Conservation (phyloP, 2,888 invertebrate species). For the Eubasilissa splendida region DNA sequence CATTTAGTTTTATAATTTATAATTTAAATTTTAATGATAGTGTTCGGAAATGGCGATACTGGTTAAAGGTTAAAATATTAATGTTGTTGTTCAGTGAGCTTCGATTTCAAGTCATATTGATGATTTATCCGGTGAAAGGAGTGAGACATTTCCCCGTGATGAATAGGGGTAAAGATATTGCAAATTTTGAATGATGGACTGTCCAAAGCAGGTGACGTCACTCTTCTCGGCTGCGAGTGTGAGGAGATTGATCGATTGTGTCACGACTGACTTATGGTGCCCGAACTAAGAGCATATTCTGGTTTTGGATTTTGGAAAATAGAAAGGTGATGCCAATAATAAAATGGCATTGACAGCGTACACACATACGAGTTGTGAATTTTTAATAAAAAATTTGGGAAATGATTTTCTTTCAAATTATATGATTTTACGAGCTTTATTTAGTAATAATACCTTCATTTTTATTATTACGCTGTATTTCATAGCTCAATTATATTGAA, state of each 20-base stretch:
- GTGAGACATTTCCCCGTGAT: conserved; percentile 13
- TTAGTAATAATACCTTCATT: neutral
- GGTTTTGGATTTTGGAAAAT: neutral
- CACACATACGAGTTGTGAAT: neutral
- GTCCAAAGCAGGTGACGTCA: conserved; percentile 55
- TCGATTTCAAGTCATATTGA: too few species aligned
- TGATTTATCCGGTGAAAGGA: too few species aligned
- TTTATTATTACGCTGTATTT: neutral
- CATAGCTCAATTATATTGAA: too few species aligned
- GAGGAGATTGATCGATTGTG: conserved; percentile 46
- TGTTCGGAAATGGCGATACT: too few species aligned
- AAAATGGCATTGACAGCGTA: neutral
- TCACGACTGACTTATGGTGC: conserved; percentile 3
- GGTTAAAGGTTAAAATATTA: too few species aligned
- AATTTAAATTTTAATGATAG: too few species aligned
- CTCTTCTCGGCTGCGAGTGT: conserved; percentile 37
- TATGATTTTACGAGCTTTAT: neutral
- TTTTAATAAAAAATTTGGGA: neutral
- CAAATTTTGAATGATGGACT: conserved; percentile 58
- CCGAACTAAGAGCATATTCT: neutral
- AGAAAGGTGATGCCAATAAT: neutral
- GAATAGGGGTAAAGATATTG: conserved; percentile 51
- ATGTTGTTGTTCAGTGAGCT: too few species aligned
- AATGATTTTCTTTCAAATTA: neutral
- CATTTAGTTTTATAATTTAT: too few species aligned